phyloP scores from a whole-genome alignment of 2,888 invertebrate species.

The Physocephala rufipes region DNA sequence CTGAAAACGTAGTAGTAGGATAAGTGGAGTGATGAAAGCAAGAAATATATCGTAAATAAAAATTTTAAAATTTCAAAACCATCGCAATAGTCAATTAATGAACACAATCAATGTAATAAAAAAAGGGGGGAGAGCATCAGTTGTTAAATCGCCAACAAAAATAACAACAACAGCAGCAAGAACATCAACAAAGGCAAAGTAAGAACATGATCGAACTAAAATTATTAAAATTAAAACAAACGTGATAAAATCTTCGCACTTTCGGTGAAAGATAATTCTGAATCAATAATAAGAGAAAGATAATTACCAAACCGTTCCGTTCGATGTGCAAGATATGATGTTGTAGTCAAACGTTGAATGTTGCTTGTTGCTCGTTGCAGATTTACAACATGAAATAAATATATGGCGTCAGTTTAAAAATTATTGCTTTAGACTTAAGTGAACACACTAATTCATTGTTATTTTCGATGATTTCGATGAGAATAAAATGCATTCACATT shows the following conservation, averaged over 20 bases:
- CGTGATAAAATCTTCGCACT: slow-evolving; percentile 6
- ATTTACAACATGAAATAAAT: neutral
- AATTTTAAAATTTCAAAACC: slow-evolving; percentile 12
- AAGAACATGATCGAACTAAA: too few species aligned
- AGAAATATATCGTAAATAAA: neutral
- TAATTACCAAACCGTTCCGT: neutral
- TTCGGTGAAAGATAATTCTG: neutral
- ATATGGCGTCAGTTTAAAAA: slow-evolving; percentile 17
- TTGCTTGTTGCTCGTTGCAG: slow-evolving; percentile 5
- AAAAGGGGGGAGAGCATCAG: too few species aligned
- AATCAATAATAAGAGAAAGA: neutral
- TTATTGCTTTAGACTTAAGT: slow-evolving; percentile 31
- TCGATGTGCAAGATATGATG: neutral
- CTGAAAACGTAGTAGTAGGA: too few species aligned
- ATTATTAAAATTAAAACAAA: too few species aligned
- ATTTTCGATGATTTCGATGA: slow-evolving; percentile 33
- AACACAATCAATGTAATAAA: slow-evolving; percentile 7
- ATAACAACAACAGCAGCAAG: neutral
- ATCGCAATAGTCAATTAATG: slow-evolving; percentile 20
- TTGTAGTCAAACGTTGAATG: neutral
- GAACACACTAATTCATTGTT: slow-evolving; percentile 36
- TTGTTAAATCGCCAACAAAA: too few species aligned
- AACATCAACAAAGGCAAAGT: too few species aligned
- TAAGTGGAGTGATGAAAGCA: too few species aligned
- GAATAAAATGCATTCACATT: slow-evolving; percentile 31